These are phyloP conservation scores for Rosalia funebris DNA, from an alignment of 2,888 invertebrate genomes.

Conservation along the genomic window DNA sequence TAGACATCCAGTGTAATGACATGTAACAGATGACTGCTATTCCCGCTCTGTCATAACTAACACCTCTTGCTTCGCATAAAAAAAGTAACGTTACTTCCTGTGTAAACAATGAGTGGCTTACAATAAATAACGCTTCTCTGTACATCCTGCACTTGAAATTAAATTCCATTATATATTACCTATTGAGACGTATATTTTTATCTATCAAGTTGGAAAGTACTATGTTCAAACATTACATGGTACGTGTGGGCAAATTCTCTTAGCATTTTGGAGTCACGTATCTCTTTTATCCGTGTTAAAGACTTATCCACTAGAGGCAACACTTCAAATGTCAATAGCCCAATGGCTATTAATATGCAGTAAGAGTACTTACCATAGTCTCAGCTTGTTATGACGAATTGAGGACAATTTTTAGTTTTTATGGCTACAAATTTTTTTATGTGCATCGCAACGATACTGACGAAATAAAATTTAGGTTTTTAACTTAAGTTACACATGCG, in stretches of 20 bases:
- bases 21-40: no score
- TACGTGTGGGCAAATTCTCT: no score
- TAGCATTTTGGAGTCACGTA: not conserved
- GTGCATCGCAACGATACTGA: no score
- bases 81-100: slow-evolving; percentile 8
- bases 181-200: no score
- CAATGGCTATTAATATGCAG: not conserved
- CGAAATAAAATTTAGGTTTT: no score
- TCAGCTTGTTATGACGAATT: not conserved
- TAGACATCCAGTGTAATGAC: no score
- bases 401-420: not conserved
- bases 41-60: not conserved
- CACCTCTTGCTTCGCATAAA: not conserved
- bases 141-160: not conserved
- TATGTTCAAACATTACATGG: no score
- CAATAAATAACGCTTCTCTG: not conserved
- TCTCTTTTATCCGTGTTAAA: not conserved
- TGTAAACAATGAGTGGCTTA: slow-evolving; percentile 10
- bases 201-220: no score
- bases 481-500: no score
- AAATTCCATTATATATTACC: no score
- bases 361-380: not conserved
- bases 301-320: not conserved
- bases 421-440: not conserved
- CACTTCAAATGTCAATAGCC: slow-evolving; percentile 4